Evolutionary conservation across 1,140 invertebrate species (phyloP), one percentile per base, ranked within the genome.

Genomic region (Drosophila rhopaloa): DNA sequence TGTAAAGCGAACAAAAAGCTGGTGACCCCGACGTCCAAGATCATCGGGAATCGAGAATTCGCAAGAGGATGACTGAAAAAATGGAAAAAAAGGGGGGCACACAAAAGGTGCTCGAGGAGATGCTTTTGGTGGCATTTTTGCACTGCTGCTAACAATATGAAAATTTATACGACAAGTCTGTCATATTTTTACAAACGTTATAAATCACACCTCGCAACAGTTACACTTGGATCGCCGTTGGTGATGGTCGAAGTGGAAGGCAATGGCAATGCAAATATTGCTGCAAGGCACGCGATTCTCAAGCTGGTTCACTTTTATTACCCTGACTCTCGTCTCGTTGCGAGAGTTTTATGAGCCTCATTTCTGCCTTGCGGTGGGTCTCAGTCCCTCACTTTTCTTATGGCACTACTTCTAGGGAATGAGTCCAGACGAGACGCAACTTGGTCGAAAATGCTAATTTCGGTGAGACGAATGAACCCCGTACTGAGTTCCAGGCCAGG

Each of bases 111-210:
- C 68, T 50, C 51, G 37, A 71, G 66, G 68, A 72, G 51, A 72
- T 72, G 68, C 65, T 78, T 81, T 76, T 73, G 70, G 83, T 83
- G 66, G 68, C 68, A 72, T 72, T 72, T 71, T 68, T 72, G 50
- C 68, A 44, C 44, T n/a, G 51, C 37, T 66, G 83, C 83, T 88
- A 88, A 88, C 84, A 88, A 88, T 88, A 89, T 88, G 84, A 84
- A 88, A 89, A 88, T 88, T 88, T 88, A 88, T 88, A 88, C 82
- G 84, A 88, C 84, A 88, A 80, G 84, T 89, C 76, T 88, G 84
- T 88, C 84, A 88, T 88, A 89, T 88, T 88, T 88, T 88, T 88
- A 88, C 84, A 84, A 89, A 88, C 84, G 84, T 84, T 89, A 88
- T 88, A 88, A 88, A 88, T 88, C 84, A 88, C 60, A 67, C 37